Evolutionary conservation across 2,797 vertebrate genomes (phyloP).

Genomic region (Enteromius fasciolatus): DNA sequence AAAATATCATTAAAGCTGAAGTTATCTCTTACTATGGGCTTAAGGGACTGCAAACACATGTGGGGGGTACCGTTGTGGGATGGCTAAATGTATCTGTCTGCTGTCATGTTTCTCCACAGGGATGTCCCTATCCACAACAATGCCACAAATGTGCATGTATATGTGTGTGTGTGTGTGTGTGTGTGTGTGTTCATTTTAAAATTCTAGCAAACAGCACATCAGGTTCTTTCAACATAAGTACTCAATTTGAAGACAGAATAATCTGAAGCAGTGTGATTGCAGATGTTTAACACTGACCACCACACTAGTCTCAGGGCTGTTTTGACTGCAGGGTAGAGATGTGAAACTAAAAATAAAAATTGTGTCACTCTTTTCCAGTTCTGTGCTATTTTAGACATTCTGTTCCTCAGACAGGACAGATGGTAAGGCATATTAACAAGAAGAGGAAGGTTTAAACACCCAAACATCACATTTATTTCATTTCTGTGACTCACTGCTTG

Average conservation of each 20-base stretch:
- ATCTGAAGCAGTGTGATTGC: background rate
- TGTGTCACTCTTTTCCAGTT: slow-evolving; percentile 10
- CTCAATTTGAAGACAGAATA: background rate
- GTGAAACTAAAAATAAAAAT: slow-evolving; percentile 46
- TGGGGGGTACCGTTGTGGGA: background rate
- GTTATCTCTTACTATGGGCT: background rate
- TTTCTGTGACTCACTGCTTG: slow-evolving; percentile 28
- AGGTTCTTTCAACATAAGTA: background rate
- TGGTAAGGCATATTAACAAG: slow-evolving; percentile 19
- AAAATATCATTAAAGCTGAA: slow-evolving; percentile 43
- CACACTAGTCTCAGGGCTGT: background rate
- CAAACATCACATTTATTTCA: slow-evolving; percentile 43
- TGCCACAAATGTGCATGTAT: slow-evolving; percentile 5
- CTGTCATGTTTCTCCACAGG: slow-evolving; percentile 29
- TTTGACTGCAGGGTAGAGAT: slow-evolving; percentile 10
- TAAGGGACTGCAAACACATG: background rate
- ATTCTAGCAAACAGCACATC: background rate
- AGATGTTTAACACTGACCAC: background rate
- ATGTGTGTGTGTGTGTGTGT: background rate
- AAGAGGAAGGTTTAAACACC: slow-evolving; percentile 38
- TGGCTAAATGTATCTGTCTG: slow-evolving; percentile 15
- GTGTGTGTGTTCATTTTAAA: background rate
- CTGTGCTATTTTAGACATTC: slow-evolving; percentile 33
- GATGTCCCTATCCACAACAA: slow-evolving; percentile 37
- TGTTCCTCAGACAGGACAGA: slow-evolving; percentile 48